A percentile compares a stretch with the other conserved stretches of the same genome.
These are phyloP conservation scores for Hylomyscus alleni DNA, from an alignment of 2,797 vertebrate species.

Conservation along the genomic window DNA sequence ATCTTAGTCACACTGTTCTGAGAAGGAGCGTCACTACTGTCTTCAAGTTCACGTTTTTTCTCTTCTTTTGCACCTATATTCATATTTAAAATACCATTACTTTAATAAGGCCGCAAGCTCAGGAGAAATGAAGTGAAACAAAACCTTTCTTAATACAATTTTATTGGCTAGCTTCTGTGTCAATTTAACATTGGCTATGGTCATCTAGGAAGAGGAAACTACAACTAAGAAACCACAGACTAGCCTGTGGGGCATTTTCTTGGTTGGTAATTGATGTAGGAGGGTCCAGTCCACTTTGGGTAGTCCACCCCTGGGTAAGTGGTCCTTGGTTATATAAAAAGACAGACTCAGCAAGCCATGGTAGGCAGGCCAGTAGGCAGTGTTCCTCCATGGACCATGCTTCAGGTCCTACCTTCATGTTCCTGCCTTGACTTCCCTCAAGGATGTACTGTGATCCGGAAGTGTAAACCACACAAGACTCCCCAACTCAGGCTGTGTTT, in stretches of 20 bases:
- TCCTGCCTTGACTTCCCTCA: not conserved
- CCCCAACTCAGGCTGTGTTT: not conserved
- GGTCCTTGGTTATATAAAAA: not conserved
- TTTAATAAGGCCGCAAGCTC: constrained; percentile 19
- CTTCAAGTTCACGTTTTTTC: constrained; percentile 81
- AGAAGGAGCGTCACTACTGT: constrained; percentile 80
- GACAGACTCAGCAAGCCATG: not conserved
- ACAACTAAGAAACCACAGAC: not conserved
- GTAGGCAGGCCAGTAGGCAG: not conserved
- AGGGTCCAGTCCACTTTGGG: not conserved
- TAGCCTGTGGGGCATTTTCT: not conserved
- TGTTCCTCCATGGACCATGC: not conserved
- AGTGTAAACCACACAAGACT: not conserved
- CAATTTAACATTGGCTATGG: not conserved
- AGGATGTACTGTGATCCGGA: not conserved
- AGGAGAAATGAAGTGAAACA: constrained; percentile 10
- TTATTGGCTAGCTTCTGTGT: not conserved
- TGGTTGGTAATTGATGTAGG: not conserved
- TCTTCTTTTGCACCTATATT: constrained; percentile 87
- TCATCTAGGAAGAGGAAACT: not conserved
- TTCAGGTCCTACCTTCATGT: not conserved
- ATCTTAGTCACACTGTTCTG: constrained; percentile 52
- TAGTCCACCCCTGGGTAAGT: not conserved
- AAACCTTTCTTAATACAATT: constrained; percentile 33
- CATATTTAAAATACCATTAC: constrained; percentile 45